phyloP scores from a whole-genome alignment of 2,113 vertebrate species.

The Pao palembangensis region DNA sequence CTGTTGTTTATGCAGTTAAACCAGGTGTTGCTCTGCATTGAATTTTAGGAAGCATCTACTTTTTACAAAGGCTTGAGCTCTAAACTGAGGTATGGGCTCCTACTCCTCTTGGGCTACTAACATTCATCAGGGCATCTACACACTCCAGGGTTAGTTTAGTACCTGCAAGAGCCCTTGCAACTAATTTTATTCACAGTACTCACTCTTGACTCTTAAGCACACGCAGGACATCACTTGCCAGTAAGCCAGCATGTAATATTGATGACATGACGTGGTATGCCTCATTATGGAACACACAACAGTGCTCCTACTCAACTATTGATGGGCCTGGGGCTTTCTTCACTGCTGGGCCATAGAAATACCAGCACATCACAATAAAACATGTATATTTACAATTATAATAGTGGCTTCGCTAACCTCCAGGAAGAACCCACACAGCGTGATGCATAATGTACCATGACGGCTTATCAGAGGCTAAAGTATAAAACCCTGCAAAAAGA shows the following conservation, averaged over 20 bases:
- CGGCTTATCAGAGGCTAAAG: too few relatives aligned
- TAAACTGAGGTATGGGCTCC: constrained; percentile 1
- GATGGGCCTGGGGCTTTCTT: constrained; percentile 69
- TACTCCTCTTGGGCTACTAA: neutral
- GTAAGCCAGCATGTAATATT: constrained; percentile 74
- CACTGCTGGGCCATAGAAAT: constrained; percentile 44
- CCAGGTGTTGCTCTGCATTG: constrained; percentile 22
- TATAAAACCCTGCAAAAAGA: neutral
- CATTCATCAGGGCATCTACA: constrained; percentile 2
- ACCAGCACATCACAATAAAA: constrained; percentile 42
- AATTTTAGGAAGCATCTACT: constrained; percentile 1
- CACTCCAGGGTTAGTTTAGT: neutral
- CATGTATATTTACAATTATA: constrained; percentile 28
- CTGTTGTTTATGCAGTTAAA: constrained; percentile 16
- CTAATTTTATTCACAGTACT: constrained; percentile 32
- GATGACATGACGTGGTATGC: constrained; percentile 68
- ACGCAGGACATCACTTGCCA: constrained; percentile 47
- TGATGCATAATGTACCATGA: too few relatives aligned
- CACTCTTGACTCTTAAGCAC: constrained; percentile 33
- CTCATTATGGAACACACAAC: constrained; percentile 75
- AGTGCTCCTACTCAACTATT: constrained; percentile 71
- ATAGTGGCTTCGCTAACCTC: constrained; percentile 6
- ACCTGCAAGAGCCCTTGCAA: constrained; percentile 36
- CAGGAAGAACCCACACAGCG: neutral
- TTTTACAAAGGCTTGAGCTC: neutral